These are phyloP conservation scores for Cyprinodon variegatus DNA, from an alignment of 2,113 vertebrate species.

Conservation along the genomic window DNA sequence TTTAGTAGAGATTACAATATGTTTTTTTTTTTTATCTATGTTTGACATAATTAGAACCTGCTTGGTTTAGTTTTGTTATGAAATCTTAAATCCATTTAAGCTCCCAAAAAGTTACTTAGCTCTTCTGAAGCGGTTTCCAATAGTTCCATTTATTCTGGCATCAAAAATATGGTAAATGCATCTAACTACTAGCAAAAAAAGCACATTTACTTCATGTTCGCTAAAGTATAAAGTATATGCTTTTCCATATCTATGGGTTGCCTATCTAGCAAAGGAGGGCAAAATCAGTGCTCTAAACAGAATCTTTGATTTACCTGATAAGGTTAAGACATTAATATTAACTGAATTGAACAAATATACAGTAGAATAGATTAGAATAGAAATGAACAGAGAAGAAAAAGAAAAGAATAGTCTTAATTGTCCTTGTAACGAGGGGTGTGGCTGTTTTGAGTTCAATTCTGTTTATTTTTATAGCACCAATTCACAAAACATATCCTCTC, in stretches of 20 bases:
- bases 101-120: neutral
- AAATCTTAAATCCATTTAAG: neutral
- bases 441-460: too few relatives aligned
- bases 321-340: too few relatives aligned
- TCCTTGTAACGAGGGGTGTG: too few relatives aligned
- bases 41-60: neutral
- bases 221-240: neutral
- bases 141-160: neutral
- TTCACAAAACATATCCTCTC: too few relatives aligned
- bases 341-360: too few relatives aligned
- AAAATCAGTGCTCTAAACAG: too few relatives aligned
- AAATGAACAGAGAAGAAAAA: too few relatives aligned
- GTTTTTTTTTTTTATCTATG: conserved; percentile 4
- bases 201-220: neutral
- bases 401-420: too few relatives aligned
- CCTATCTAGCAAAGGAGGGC: neutral
- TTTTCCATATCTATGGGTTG: neutral
- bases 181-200: neutral
- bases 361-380: too few relatives aligned
- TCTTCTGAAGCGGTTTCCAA: neutral
- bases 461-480: too few relatives aligned
- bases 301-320: too few relatives aligned
- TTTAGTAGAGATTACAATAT: conserved; percentile 21
- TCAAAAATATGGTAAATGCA: neutral
- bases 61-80: neutral